Evolutionary conservation across 2,797 vertebrate species (phyloP).

Genomic region (Sylvilagus floridanus): DNA sequence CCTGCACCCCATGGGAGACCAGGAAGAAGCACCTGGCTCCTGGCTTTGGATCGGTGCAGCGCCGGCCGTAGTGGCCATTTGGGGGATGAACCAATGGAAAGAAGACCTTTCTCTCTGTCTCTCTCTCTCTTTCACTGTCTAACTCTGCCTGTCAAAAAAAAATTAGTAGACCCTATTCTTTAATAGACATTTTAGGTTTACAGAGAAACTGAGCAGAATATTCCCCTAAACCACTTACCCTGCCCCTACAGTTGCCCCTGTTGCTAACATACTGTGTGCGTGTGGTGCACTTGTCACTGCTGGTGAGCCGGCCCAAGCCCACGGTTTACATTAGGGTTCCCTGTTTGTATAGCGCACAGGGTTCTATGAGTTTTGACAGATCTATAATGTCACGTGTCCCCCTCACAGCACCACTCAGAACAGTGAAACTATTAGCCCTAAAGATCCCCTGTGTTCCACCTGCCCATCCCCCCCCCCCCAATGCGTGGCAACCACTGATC

Average conservation of each 20-base stretch:
- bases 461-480: not conserved
- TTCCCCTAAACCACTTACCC: not conserved
- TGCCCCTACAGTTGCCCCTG: not conserved
- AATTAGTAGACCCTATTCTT: slow-evolving; percentile 41
- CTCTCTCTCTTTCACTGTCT: too few relatives aligned
- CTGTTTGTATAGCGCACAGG: not conserved
- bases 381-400: not conserved
- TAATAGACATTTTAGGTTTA: not conserved
- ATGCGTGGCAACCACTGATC: not conserved
- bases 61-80: too few relatives aligned
- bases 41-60: too few relatives aligned
- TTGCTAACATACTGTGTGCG: too few relatives aligned
- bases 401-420: not conserved
- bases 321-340: not conserved
- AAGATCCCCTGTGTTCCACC: not conserved
- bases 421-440: not conserved
- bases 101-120: too few relatives aligned
- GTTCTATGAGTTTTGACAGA: not conserved
- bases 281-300: not conserved
- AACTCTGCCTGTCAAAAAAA: not conserved
- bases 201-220: not conserved
- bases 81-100: too few relatives aligned
- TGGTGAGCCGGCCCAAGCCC: not conserved
- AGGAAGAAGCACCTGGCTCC: too few relatives aligned
- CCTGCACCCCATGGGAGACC: too few relatives aligned